These are phyloP conservation scores for Drepana arcuata DNA, from an alignment of 1,140 invertebrate genomes.

Conservation along the genomic window DNA sequence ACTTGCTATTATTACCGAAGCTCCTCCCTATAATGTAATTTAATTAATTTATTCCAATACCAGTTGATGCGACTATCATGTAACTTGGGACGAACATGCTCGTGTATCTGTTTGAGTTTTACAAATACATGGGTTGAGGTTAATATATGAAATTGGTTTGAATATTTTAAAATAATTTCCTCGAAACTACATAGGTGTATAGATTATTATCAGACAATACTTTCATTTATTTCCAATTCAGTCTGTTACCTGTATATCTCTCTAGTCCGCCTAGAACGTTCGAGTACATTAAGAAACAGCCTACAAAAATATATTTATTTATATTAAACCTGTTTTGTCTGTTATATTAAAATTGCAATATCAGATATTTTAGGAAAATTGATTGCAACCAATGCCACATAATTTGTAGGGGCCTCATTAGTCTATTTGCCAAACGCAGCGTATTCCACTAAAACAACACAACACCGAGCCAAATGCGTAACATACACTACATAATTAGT, in stretches of 20 bases:
- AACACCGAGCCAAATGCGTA: slow-evolving; percentile 25
- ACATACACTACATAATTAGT: slow-evolving; percentile 21
- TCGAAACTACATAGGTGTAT: too few relatives aligned
- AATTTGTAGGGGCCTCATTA: slow-evolving; percentile 21
- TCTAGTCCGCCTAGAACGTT: neutral
- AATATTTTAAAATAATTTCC: too few relatives aligned
- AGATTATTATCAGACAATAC: neutral
- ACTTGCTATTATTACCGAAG: too few relatives aligned
- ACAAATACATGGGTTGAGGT: too few relatives aligned
- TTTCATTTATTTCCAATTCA: neutral
- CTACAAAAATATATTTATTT: neutral
- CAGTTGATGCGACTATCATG: neutral
- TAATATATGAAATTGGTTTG: too few relatives aligned
- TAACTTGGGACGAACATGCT: neutral
- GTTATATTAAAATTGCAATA: too few relatives aligned
- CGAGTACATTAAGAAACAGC: neutral
- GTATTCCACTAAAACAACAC: slow-evolving; percentile 26
- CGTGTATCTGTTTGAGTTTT: too few relatives aligned
- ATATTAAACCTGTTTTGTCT: too few relatives aligned
- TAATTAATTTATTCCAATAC: slow-evolving; percentile 1
- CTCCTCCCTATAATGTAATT: too few relatives aligned
- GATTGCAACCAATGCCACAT: slow-evolving; percentile 12
- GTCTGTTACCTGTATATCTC: neutral
- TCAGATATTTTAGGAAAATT: too few relatives aligned
- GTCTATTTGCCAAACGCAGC: slow-evolving; percentile 30